Evolutionary conservation across 2,113 vertebrate genomes (phyloP).

Genomic region (Opisthocomus hoazin): DNA sequence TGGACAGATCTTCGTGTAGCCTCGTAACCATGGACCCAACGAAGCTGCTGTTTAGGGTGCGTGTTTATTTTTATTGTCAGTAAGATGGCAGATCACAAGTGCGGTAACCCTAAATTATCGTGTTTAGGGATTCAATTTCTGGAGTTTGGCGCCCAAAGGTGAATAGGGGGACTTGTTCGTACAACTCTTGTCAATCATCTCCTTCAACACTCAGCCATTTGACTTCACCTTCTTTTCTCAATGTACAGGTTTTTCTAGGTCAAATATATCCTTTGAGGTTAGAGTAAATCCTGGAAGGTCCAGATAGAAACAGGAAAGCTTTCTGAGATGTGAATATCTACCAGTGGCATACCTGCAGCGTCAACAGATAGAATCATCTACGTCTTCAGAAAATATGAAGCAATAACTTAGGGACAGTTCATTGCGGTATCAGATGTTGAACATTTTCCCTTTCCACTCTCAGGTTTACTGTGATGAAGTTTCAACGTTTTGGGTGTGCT

Average conservation of each 20-base stretch:
- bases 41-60: neutral
- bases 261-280: neutral
- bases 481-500: neutral
- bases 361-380: neutral
- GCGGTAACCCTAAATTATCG: neutral
- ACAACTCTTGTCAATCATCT: neutral
- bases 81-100: neutral
- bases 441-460: neutral
- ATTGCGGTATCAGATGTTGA: neutral
- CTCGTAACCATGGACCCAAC: neutral
- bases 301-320: neutral
- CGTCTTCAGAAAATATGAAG: neutral
- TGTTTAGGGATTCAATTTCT: neutral
- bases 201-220: fast-evolving
- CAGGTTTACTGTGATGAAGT: neutral
- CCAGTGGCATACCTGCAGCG: neutral
- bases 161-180: neutral
- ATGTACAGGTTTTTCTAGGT: fast-evolving
- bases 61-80: neutral
- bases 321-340: neutral
- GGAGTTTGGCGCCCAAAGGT: neutral
- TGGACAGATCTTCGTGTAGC: neutral
- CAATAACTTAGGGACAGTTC: neutral
- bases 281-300: neutral
- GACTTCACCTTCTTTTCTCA: neutral